Conservation (phyloP, 2,797 vertebrate species). For the Echeneis naucrates region DNA sequence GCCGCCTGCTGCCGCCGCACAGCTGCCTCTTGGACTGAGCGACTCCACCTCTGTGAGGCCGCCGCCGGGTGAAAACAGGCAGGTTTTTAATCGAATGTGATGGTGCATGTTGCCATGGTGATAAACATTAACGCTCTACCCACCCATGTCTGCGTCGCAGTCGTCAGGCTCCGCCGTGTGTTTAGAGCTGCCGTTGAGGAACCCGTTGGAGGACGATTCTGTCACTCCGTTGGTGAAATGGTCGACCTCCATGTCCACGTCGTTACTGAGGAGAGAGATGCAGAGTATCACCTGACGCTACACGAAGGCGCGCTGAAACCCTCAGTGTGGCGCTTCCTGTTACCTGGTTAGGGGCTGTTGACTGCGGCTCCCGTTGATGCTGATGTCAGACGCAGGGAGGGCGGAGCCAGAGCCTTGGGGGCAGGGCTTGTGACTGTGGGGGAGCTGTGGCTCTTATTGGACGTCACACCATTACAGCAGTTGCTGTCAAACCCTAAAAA, state of each 20-base stretch:
- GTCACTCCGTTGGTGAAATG: slow-evolving; percentile 97
- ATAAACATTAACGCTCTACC: slow-evolving; percentile 16
- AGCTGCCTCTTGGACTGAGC: slow-evolving; percentile 94
- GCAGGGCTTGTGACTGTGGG: slow-evolving; percentile 94
- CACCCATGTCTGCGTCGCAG: slow-evolving; percentile 98
- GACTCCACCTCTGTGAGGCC: slow-evolving; percentile 92
- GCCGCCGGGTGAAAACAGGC: not conserved
- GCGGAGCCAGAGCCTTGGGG: slow-evolving; percentile 87
- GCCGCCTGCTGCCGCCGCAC: slow-evolving; percentile 97
- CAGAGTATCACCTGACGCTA: too few species aligned
- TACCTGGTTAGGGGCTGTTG: slow-evolving; percentile 92
- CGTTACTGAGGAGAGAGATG: slow-evolving; percentile 82
- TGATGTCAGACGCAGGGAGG: slow-evolving; percentile 89
- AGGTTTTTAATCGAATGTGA: not conserved
- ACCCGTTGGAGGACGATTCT: slow-evolving; percentile 96
- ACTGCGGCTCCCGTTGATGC: slow-evolving; percentile 92
- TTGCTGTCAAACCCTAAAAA: slow-evolving; percentile 92
- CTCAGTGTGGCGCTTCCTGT: too few species aligned
- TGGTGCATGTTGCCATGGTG: not conserved
- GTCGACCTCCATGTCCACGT: slow-evolving; percentile 99
- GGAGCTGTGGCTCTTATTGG: slow-evolving; percentile 91
- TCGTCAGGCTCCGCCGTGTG: slow-evolving; percentile 93
- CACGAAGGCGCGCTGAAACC: too few species aligned
- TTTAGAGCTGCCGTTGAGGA: slow-evolving; percentile 97
- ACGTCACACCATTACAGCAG: slow-evolving; percentile 97